phyloP scores from a whole-genome alignment of 2,797 vertebrate genomes.

The Cossypha niveicapilla region DNA sequence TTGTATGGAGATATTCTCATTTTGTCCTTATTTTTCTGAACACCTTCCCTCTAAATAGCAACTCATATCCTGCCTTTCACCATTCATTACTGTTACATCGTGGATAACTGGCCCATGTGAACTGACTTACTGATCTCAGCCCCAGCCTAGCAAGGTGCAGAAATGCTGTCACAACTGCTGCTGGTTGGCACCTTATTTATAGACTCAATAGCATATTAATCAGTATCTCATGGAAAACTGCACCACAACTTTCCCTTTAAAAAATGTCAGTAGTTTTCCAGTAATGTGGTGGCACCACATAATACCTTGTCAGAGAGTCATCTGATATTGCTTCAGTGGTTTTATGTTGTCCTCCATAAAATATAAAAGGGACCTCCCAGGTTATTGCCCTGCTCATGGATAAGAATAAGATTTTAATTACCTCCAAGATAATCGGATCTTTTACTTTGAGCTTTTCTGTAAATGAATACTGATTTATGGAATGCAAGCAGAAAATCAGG shows the following conservation, averaged over 20 bases:
- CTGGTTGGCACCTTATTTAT: constrained; percentile 53
- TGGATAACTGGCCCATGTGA: constrained; percentile 44
- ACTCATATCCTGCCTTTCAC: constrained; percentile 52
- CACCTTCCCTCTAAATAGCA: constrained; percentile 35
- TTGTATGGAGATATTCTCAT: constrained; percentile 40
- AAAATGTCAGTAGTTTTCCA: constrained; percentile 19
- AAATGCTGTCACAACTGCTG: constrained; percentile 39
- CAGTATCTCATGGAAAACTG: constrained; percentile 12
- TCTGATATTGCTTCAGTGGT: constrained; percentile 19
- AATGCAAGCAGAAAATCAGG: neutral
- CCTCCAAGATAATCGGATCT: neutral
- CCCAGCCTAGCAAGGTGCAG: constrained; percentile 35
- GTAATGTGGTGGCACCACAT: neutral
- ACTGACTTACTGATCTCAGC: constrained; percentile 32
- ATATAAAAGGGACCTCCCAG: neutral
- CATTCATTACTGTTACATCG: constrained; percentile 52
- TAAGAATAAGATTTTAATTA: constrained; percentile 32
- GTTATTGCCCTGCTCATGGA: neutral
- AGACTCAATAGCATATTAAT: constrained; percentile 56
- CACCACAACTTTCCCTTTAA: neutral
- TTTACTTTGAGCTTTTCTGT: neutral
- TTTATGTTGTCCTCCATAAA: neutral
- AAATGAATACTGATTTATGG: neutral
- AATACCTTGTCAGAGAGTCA: neutral
- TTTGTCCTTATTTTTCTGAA: constrained; percentile 33